Evolutionary conservation across 2,797 vertebrate genomes (phyloP), one percentile per base, ranked within the genome.

Genomic region (Ciconia nigra): DNA sequence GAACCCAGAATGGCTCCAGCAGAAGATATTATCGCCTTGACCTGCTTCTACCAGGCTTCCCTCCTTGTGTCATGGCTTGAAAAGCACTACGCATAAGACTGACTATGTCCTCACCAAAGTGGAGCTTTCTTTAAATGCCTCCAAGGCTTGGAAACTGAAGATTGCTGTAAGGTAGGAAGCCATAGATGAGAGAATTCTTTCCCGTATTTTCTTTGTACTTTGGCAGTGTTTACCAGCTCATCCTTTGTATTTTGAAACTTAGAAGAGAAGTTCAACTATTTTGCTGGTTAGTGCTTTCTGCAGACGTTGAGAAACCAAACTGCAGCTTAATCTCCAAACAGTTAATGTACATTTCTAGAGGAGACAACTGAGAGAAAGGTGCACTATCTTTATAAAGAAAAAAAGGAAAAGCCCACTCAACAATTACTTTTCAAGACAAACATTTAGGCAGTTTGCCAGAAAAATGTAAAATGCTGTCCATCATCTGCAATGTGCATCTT

Each of bases 381-480:
- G 70, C 66, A 46, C 24, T 96, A 44, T 93, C 49, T 37, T 58
- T 35, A 59, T 19, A 59, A 82, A 66, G 39, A 55, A 69, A 82
- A 87, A 88, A 89, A 55, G 15, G 20, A 92, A 77, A 93, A 94
- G 31, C 66, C 66, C 89, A 86, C 70, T 96, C 91, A 90, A 72
- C 94, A 93, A 96, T 94, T 88, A 73, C 82, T 96, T 97, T 97
- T 94, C 96, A 97, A 97, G 95, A 29, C 93, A 83, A 93, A 52
- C 31, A 47, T 70, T 87, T 66, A 82, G 95, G 96, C 89, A 39
- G 9, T 81, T 96, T 90, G 84, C 97, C 97, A 96, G 89, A 79
- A 87, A 85, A 83, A 15, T 0, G 2, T 83, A 78, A 93, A 92
- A 59, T 79, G 46, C 79, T 96, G 89, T 62, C 76, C 44, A 24